Evolutionary conservation across 2,888 invertebrate genomes (phyloP).

Genomic region (Macroteleia sp.): DNA sequence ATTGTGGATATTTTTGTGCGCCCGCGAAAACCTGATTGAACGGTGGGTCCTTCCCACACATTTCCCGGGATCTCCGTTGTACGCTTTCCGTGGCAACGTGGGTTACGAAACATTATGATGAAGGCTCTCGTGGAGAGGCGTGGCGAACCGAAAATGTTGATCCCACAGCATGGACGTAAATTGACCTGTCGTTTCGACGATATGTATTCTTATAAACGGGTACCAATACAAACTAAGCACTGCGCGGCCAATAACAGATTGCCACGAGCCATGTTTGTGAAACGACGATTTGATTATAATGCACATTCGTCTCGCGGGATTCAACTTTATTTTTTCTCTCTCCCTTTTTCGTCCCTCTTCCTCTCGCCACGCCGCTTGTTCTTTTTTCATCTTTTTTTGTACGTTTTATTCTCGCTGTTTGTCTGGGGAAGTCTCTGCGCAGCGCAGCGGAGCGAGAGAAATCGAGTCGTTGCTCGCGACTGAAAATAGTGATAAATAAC

Average conservation of each 20-base stretch:
- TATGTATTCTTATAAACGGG: slow-evolving; percentile 53
- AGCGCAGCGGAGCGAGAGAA: slow-evolving; percentile 68
- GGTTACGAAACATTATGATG: slow-evolving; percentile 32
- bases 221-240: slow-evolving; percentile 49
- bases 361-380: not conserved
- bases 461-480: slow-evolving; percentile 72
- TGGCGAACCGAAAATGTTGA: slow-evolving; percentile 57
- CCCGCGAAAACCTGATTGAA: slow-evolving; percentile 33
- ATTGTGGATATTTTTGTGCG: slow-evolving; percentile 29
- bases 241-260: slow-evolving; percentile 57
- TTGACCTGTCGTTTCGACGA: slow-evolving; percentile 71
- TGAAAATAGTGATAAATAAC: slow-evolving; percentile 82
- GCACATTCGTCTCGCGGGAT: slow-evolving; percentile 55
- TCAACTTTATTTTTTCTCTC: slow-evolving; percentile 44
- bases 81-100: slow-evolving; percentile 7
- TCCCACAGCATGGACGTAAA: slow-evolving; percentile 66
- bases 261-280: slow-evolving; percentile 56
- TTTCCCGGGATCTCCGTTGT: slow-evolving; percentile 1
- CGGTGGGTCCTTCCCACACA: slow-evolving; percentile 29
- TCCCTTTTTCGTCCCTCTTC: not conserved
- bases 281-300: slow-evolving; percentile 65
- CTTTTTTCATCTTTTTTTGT: slow-evolving; percentile 37
- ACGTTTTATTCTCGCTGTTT: slow-evolving; percentile 30
- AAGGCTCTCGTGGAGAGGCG: slow-evolving; percentile 22
- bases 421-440: slow-evolving; percentile 46